Evolutionary conservation across 2,888 invertebrate species (phyloP), one percentile per base, ranked within the genome.

Genomic region (Suillia variegata): DNA sequence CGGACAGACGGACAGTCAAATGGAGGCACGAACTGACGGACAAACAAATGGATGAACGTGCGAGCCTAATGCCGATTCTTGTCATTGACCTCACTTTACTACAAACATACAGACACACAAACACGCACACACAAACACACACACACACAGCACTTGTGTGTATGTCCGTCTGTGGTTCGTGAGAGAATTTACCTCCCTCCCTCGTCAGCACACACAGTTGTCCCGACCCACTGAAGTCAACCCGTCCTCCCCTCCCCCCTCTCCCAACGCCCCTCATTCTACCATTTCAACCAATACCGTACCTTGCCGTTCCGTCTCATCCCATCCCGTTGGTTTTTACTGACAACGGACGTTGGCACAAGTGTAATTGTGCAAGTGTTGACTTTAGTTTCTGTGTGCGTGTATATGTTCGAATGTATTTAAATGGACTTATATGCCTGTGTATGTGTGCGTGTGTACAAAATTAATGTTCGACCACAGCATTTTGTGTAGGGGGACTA

Each of bases 1-100:
- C 45, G 8, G 45, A 54, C 33, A 22, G 55, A 54, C 33, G 12
- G 34, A 22, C 17, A 26, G 26, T 26, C 22, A 42, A 42, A 49
- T 21, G 12, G 6, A 33, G 6, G 34, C n/a, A 3, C 57, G 38
- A 38, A 17, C 34, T 21, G 31, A 42, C 51, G 22, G 53, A 22
- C 42, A 24, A 45, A 18, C 50, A 51, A 49, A 21, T 42, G 49
- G 45, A 12, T 34, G 34, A 48, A 21, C 55, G 33, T 10, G 42
- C 54, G 38, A 38, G 38, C 38, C 38, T 38, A 38, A 38, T 38
- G n/a, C 38, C 38, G 45, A 45, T 45, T 45, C 45, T 52, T 52
- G 38, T 53, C 53, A 53, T 53, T 53, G 53, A 53, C 53, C 53
- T 53, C 53, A 53, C 50, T 51, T 13, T 17, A 51, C 50, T 18